Evolutionary conservation across 2,797 vertebrate genomes (phyloP).

Genomic region (Galagoides demidoff): DNA sequence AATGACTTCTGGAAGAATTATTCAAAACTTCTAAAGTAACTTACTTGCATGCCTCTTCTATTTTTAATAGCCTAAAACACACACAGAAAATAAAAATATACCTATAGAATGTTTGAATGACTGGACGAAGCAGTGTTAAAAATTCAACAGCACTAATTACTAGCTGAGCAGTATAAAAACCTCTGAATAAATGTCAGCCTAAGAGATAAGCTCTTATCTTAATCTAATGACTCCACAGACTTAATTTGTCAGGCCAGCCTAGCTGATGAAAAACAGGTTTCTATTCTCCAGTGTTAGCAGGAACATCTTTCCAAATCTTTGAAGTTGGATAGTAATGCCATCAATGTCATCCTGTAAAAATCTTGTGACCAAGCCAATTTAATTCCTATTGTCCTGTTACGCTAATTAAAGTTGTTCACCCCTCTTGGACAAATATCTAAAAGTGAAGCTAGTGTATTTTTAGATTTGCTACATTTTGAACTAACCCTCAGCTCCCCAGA

Average conservation of each 20-base stretch:
- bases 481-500: slow-evolving; percentile 66
- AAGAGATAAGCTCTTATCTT: slow-evolving; percentile 99
- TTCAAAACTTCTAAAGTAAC: slow-evolving; percentile 80
- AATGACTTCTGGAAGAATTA: slow-evolving; percentile 80
- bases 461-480: slow-evolving; percentile 84
- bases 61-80: slow-evolving; percentile 76
- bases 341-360: slow-evolving; percentile 91
- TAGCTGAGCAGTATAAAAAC: slow-evolving; percentile 93
- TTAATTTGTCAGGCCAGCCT: slow-evolving; percentile 98
- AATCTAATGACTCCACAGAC: slow-evolving; percentile 97
- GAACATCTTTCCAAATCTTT: slow-evolving; percentile 94
- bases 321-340: slow-evolving; percentile 89
- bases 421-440: slow-evolving; percentile 83
- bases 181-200: slow-evolving; percentile 97
- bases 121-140: slow-evolving; percentile 90
- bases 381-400: slow-evolving; percentile 90
- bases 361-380: slow-evolving; percentile 90
- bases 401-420: slow-evolving; percentile 87
- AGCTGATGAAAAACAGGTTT: slow-evolving; percentile 93
- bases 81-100: slow-evolving; percentile 59
- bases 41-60: slow-evolving; percentile 74
- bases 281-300: slow-evolving; percentile 93
- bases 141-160: slow-evolving; percentile 95
- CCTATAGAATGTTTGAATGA: slow-evolving; percentile 84
- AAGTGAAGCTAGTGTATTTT: slow-evolving; percentile 86